Conservation (phyloP, 1,140 invertebrate species). For the Scaptomyza montana region DNA sequence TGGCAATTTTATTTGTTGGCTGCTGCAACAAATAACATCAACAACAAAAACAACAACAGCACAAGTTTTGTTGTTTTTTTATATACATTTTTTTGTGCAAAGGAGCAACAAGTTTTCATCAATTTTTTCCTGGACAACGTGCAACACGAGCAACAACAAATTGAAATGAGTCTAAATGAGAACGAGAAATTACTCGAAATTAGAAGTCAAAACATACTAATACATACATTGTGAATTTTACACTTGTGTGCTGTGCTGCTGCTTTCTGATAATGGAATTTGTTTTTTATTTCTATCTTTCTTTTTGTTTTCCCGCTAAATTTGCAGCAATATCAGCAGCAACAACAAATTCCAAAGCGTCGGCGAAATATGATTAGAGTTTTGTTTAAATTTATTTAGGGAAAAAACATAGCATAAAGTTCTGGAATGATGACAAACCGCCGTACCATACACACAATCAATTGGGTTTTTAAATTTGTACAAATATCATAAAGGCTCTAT, state of each 20-base stretch:
- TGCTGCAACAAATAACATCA: slow-evolving; percentile 22
- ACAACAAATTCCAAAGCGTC: slow-evolving; percentile 21
- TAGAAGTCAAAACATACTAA: slow-evolving; percentile 14
- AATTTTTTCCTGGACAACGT: slow-evolving; percentile 1
- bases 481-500: no score
- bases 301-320: slow-evolving; percentile 40
- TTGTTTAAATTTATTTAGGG: slow-evolving; percentile 10
- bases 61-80: neutral
- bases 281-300: slow-evolving; percentile 29
- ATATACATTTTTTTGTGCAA: neutral
- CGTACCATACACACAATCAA: no score
- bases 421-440: no score
- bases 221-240: neutral
- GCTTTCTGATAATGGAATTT: slow-evolving; percentile 49
- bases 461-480: no score
- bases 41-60: slow-evolving; percentile 3
- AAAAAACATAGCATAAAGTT: no score
- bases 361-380: slow-evolving; percentile 44
- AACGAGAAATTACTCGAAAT: slow-evolving; percentile 41
- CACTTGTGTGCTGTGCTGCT: slow-evolving; percentile 1
- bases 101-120: slow-evolving; percentile 35
- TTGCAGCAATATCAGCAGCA: slow-evolving; percentile 15
- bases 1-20: slow-evolving; percentile 40
- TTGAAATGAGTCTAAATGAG: slow-evolving; percentile 2
- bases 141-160: slow-evolving; percentile 17